phyloP scores from a whole-genome alignment of 2,113 vertebrate species.

The Verasper variegatus region DNA sequence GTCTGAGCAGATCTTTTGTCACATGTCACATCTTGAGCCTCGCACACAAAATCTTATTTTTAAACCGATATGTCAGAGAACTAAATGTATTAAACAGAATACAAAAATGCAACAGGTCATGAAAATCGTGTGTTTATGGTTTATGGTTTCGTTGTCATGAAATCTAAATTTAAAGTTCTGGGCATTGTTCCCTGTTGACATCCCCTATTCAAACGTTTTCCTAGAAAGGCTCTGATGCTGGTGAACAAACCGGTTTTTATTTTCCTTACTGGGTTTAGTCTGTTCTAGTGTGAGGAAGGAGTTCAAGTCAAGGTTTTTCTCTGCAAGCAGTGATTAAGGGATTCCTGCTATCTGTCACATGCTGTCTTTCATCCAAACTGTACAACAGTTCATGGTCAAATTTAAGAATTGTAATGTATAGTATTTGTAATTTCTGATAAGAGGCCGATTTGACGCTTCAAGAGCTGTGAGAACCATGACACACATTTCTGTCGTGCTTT shows the following conservation, averaged over 20 bases:
- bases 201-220: not conserved
- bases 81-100: not conserved
- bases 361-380: too few species aligned
- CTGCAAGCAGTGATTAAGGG: not conserved
- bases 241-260: conserved; percentile 49
- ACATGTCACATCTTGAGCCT: too few species aligned
- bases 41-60: too few species aligned
- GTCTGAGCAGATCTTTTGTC: too few species aligned
- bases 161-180: not conserved
- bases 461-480: not conserved
- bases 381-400: not conserved
- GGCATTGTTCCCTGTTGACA: not conserved
- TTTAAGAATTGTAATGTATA: not conserved
- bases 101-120: not conserved
- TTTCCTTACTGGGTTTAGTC: conserved; percentile 15
- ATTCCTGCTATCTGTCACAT: not conserved
- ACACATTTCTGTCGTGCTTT: not conserved
- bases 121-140: not conserved
- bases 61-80: too few species aligned
- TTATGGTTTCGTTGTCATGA: not conserved
- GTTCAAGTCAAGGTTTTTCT: conserved; percentile 2
- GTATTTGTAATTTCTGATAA: not conserved
- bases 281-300: conserved; percentile 16
- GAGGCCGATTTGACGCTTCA: not conserved
- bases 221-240: conserved; percentile 17